phyloP scores from a whole-genome alignment of 2,888 invertebrate species.

The Loripinus fragilis region DNA sequence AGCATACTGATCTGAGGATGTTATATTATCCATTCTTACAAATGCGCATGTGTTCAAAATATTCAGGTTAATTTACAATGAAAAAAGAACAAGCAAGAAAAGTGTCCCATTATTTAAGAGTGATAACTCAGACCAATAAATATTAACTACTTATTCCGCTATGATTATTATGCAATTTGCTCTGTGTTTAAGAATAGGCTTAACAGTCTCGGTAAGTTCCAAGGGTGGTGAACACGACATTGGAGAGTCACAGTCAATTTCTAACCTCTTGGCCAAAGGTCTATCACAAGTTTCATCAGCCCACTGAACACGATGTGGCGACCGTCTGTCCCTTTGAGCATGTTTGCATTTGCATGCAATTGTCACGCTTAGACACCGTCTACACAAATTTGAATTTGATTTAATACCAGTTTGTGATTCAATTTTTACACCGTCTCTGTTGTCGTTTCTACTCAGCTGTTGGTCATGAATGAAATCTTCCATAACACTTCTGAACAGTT shows the following conservation, averaged over 20 bases:
- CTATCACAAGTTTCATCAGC: conserved; percentile 47
- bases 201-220: conserved; percentile 26
- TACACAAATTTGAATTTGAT: conserved; percentile 25
- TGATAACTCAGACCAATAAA: no score
- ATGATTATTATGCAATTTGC: conserved; percentile 56
- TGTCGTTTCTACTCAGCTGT: neutral
- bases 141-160: conserved; percentile 53
- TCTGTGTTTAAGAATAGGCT: conserved; percentile 57
- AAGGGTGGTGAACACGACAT: conserved; percentile 21
- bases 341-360: conserved; percentile 36
- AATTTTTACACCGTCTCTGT: neutral
- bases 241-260: conserved; percentile 11
- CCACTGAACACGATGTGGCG: conserved; percentile 48
- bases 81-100: no score
- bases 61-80: no score
- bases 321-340: neutral
- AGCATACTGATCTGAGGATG: no score
- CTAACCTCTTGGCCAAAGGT: conserved; percentile 42
- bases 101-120: no score
- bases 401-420: neutral
- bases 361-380: conserved; percentile 34
- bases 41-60: no score
- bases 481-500: conserved; percentile 52
- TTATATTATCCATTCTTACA: no score
- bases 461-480: conserved; percentile 40